These are phyloP conservation scores for Sinelater perroti DNA, from an alignment of 2,888 invertebrate genomes.

Conservation along the genomic window DNA sequence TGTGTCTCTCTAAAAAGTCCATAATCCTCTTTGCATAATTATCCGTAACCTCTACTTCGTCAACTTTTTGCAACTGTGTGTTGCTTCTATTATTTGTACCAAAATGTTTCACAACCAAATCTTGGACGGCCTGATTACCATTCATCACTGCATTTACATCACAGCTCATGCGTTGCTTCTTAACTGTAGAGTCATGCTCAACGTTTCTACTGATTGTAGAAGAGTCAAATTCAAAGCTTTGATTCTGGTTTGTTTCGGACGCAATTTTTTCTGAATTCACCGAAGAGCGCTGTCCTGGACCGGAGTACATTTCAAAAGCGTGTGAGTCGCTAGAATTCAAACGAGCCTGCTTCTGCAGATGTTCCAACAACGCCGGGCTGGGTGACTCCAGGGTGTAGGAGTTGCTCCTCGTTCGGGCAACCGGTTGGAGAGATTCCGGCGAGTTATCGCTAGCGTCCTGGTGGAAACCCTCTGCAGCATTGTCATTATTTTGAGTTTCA, in stretches of 20 bases:
- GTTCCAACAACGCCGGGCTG: constrained; percentile 76
- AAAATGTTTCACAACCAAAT: constrained; percentile 15
- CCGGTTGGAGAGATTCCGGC: constrained; percentile 49
- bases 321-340: neutral
- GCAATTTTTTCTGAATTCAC: neutral
- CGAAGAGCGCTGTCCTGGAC: neutral
- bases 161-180: no score
- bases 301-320: neutral
- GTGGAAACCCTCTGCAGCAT: no score
- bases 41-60: constrained; percentile 42
- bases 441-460: no score
- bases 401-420: constrained; percentile 71
- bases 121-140: constrained; percentile 4
- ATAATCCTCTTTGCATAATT: constrained; percentile 52
- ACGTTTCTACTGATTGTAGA: neutral
- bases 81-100: neutral
- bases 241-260: no score
- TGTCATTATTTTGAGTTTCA: constrained; percentile 48
- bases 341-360: constrained; percentile 63
- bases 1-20: constrained; percentile 49
- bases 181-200: neutral
- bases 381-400: constrained; percentile 83
- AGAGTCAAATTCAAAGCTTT: no score
- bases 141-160: neutral
- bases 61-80: neutral